A percentile compares a stretch with the other conserved stretches of the same genome.
Evolutionary conservation across 2,888 invertebrate genomes (phyloP).

Genomic region (Dryobotodes eremita): DNA sequence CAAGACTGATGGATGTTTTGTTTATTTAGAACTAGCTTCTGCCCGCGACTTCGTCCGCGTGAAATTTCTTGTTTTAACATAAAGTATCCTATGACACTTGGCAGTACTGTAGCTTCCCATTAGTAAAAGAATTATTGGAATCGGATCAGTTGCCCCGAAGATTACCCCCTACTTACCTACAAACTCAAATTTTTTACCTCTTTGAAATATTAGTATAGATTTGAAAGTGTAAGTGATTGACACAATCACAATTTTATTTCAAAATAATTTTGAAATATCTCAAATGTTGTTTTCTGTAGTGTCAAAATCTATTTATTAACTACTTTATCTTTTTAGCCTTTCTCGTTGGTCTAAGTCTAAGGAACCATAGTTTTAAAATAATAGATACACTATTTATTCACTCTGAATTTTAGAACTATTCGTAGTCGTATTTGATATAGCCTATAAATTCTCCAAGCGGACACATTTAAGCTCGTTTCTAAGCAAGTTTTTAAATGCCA

Average conservation of each 20-base stretch:
- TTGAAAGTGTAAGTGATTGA: background rate
- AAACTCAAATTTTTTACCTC: too few relatives aligned
- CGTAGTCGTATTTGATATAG: background rate
- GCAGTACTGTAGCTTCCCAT: too few relatives aligned
- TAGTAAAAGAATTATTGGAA: too few relatives aligned
- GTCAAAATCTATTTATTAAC: background rate
- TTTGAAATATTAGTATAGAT: background rate
- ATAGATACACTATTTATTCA: background rate
- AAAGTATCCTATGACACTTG: too few relatives aligned
- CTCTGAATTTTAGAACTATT: background rate
- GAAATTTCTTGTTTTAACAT: too few relatives aligned
- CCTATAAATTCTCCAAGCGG: background rate
- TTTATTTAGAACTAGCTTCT: background rate
- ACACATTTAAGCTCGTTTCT: background rate
- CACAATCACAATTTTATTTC: background rate
- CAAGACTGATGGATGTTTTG: background rate
- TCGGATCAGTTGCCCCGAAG: too few relatives aligned
- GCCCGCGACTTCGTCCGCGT: too few relatives aligned
- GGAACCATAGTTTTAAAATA: background rate
- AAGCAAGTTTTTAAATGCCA: slow-evolving; percentile 1
- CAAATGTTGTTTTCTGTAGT: background rate
- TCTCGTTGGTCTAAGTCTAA: background rate
- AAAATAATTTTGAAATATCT: background rate
- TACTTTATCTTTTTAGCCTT: background rate
- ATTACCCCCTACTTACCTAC: too few relatives aligned